Conservation (phyloP, 2,113 vertebrate genomes). For the Planiliza haematocheilus region DNA sequence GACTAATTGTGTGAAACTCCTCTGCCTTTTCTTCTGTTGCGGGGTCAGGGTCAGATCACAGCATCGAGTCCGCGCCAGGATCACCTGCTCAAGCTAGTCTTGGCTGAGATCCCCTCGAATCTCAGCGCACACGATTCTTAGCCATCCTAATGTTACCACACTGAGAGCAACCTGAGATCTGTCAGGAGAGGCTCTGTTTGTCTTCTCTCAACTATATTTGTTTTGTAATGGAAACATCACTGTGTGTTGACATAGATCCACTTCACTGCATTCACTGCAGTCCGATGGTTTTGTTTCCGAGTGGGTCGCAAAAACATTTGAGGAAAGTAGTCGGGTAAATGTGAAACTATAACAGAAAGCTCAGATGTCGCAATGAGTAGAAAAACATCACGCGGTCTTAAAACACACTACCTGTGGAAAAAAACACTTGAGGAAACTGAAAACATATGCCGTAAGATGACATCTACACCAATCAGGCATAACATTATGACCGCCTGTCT, state of each 20-base stretch:
- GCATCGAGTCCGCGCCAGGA: constrained; percentile 51
- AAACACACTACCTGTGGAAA: not conserved
- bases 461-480: too few relatives aligned
- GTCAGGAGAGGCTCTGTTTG: constrained; percentile 45
- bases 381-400: not conserved
- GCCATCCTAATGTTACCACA: constrained; percentile 31
- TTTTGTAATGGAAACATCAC: constrained; percentile 54
- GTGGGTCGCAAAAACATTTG: constrained; percentile 31
- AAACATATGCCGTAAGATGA: not conserved
- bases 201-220: constrained; percentile 61
- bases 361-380: not conserved
- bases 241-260: constrained; percentile 57
- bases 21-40: constrained; percentile 16
- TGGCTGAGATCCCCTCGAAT: constrained; percentile 47
- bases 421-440: not conserved
- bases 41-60: constrained; percentile 35
- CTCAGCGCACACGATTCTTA: constrained; percentile 43
- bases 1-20: not conserved
- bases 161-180: constrained; percentile 44
- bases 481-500: too few relatives aligned
- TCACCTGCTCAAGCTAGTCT: constrained; percentile 60
- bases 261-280: constrained; percentile 12
- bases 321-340: constrained; percentile 23
- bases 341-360: constrained; percentile 4
- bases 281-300: constrained; percentile 31